Evolutionary conservation across 2,113 vertebrate genomes (phyloP).

Genomic region (Equus quagga): DNA sequence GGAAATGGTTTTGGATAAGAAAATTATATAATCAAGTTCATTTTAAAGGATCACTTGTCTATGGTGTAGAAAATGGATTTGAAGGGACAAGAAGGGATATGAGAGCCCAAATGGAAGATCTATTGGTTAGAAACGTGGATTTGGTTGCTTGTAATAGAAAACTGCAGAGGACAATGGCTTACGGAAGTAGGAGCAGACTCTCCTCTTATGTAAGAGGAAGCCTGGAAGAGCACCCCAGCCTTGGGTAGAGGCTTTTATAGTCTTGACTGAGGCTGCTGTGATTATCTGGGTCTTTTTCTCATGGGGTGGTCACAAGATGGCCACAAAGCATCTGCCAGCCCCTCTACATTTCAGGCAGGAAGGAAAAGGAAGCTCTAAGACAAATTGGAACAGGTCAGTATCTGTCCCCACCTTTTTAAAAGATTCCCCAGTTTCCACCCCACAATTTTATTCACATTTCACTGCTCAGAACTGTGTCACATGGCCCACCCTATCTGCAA

Average conservation of each 20-base stretch:
- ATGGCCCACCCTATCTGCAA: neutral
- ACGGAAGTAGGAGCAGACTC: neutral
- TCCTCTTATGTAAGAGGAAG: neutral
- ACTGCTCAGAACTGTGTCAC: neutral
- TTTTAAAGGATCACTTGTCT: neutral
- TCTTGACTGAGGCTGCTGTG: neutral
- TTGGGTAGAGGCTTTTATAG: neutral
- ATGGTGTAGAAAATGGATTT: neutral
- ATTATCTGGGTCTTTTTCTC: neutral
- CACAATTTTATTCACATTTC: neutral
- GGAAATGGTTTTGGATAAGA: neutral
- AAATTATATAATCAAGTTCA: neutral
- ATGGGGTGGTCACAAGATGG: neutral
- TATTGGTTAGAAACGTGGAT: neutral
- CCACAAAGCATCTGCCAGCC: neutral
- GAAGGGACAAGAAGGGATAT: neutral
- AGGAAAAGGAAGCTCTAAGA: neutral
- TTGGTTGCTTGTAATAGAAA: conserved; percentile 8
- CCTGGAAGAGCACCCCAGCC: neutral
- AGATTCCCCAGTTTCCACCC: neutral
- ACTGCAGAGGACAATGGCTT: neutral
- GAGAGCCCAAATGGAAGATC: neutral
- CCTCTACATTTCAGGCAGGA: neutral
- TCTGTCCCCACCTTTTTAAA: neutral
- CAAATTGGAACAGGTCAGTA: neutral